phyloP scores from a whole-genome alignment of 2,888 invertebrate species.

The Megamerina dolium region DNA sequence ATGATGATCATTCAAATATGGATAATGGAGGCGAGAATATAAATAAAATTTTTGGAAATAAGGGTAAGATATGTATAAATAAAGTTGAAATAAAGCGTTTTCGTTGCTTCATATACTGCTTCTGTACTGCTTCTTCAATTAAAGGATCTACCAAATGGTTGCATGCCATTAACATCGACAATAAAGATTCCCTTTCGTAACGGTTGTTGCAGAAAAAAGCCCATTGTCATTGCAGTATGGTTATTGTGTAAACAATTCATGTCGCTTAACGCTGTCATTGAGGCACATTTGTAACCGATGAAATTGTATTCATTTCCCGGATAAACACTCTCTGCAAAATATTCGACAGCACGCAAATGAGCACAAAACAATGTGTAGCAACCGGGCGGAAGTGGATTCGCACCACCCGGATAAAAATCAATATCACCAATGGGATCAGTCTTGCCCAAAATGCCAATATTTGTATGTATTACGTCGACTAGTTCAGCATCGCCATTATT shows the following conservation, averaged over 20 bases:
- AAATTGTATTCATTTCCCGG: slow-evolving; percentile 36
- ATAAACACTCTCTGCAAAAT: slow-evolving; percentile 39
- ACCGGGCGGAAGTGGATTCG: slow-evolving; percentile 35
- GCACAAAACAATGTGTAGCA: slow-evolving; percentile 37
- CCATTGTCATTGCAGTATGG: slow-evolving; percentile 34
- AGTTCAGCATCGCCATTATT: slow-evolving; percentile 39
- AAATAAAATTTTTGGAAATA: no score
- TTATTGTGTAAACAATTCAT: slow-evolving; percentile 24
- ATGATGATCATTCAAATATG: slow-evolving; percentile 3
- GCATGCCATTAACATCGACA: slow-evolving; percentile 31
- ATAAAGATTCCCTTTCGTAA: slow-evolving; percentile 37
- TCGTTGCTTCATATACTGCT: no score
- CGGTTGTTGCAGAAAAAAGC: slow-evolving; percentile 26
- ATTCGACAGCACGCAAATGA: slow-evolving; percentile 37
- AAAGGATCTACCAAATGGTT: slow-evolving; percentile 37
- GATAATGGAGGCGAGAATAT: not conserved
- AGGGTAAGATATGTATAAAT: not conserved
- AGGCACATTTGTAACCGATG: slow-evolving; percentile 31
- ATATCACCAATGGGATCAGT: slow-evolving; percentile 39
- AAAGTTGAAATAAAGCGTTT: no score
- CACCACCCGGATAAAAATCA: slow-evolving; percentile 44
- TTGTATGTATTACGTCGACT: slow-evolving; percentile 43
- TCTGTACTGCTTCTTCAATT: no score
- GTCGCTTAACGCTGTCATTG: slow-evolving; percentile 28
- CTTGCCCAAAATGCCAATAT: slow-evolving; percentile 39